These are phyloP conservation scores for Philaethria dido DNA, from an alignment of 2,888 invertebrate genomes.

Conservation along the genomic window DNA sequence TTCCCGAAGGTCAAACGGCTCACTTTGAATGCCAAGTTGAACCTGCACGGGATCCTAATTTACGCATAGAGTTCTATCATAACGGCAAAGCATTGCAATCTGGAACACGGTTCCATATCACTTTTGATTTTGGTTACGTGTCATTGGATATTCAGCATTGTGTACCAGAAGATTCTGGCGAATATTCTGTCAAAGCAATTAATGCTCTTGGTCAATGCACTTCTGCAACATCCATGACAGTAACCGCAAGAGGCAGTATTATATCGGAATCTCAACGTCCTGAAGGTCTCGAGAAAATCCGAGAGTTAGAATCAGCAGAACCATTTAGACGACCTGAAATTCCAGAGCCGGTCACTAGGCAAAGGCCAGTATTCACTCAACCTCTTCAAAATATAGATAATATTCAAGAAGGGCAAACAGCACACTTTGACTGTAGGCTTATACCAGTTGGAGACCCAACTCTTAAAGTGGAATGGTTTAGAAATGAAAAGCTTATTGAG, in stretches of 20 bases:
- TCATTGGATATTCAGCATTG: slow-evolving; percentile 97
- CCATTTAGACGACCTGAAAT: slow-evolving; percentile 91
- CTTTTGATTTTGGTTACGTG: slow-evolving; percentile 99
- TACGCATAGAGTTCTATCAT: slow-evolving; percentile 95
- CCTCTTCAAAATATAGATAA: slow-evolving; percentile 95
- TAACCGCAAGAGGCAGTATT: slow-evolving; percentile 92
- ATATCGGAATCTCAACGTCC: slow-evolving; percentile 96
- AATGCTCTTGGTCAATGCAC: slow-evolving; percentile 96
- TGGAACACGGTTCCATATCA: slow-evolving; percentile 95
- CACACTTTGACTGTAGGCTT: slow-evolving; percentile 97
- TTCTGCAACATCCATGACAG: slow-evolving; percentile 91
- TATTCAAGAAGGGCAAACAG: slow-evolving; percentile 94
- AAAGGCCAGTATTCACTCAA: slow-evolving; percentile 97
- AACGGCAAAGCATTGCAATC: slow-evolving; percentile 96
- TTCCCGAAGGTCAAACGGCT: slow-evolving; percentile 95
- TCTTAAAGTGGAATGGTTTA: slow-evolving; percentile 96
- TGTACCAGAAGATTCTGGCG: slow-evolving; percentile 97
- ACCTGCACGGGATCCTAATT: slow-evolving; percentile 94
- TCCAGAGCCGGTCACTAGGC: slow-evolving; percentile 92
- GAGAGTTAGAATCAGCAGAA: slow-evolving; percentile 91
- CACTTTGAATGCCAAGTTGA: slow-evolving; percentile 98
- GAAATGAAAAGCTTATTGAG: slow-evolving; percentile 95
- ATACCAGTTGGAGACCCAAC: slow-evolving; percentile 98
- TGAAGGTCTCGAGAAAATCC: slow-evolving; percentile 96
- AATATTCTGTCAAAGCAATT: slow-evolving; percentile 96